Evolutionary conservation across 2,888 invertebrate species (phyloP).

Genomic region (Standfussiana lucernea): DNA sequence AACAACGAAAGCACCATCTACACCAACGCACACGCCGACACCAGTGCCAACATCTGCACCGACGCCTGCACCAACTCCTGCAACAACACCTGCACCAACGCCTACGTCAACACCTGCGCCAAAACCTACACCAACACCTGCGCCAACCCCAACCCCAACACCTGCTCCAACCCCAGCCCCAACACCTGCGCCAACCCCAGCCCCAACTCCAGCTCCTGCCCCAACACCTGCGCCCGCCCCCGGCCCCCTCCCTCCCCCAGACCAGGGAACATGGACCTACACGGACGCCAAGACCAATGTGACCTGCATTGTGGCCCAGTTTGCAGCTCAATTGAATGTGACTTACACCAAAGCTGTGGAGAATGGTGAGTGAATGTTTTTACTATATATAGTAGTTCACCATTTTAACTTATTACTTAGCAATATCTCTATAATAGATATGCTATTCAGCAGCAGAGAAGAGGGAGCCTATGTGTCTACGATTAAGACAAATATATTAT

Average conservation of each 20-base stretch:
- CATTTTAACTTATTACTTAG: neutral
- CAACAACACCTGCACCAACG: neutral
- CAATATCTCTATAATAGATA: neutral
- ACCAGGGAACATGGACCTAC: slow-evolving; percentile 79
- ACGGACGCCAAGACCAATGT: slow-evolving; percentile 80
- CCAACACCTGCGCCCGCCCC: slow-evolving; percentile 74
- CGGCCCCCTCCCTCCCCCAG: slow-evolving; percentile 76
- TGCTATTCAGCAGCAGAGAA: neutral
- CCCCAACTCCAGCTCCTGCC: slow-evolving; percentile 75
- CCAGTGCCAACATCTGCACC: neutral
- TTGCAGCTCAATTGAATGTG: slow-evolving; percentile 92
- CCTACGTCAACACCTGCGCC: neutral
- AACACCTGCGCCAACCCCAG: slow-evolving; percentile 77
- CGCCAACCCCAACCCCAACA: slow-evolving; percentile 31
- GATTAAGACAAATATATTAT: too few species aligned
- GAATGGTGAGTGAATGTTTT: slow-evolving; percentile 76
- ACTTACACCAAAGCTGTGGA: slow-evolving; percentile 82
- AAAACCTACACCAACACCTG: slow-evolving; percentile 11
- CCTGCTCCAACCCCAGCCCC: slow-evolving; percentile 76
- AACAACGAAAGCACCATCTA: neutral
- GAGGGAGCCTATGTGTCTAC: neutral
- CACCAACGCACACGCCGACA: neutral
- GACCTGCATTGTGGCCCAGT: slow-evolving; percentile 92
- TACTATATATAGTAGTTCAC: neutral
- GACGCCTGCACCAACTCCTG: neutral